These are phyloP conservation scores for Rhinopomastus cyanomelas DNA, from an alignment of 2,113 vertebrate species.

Conservation along the genomic window DNA sequence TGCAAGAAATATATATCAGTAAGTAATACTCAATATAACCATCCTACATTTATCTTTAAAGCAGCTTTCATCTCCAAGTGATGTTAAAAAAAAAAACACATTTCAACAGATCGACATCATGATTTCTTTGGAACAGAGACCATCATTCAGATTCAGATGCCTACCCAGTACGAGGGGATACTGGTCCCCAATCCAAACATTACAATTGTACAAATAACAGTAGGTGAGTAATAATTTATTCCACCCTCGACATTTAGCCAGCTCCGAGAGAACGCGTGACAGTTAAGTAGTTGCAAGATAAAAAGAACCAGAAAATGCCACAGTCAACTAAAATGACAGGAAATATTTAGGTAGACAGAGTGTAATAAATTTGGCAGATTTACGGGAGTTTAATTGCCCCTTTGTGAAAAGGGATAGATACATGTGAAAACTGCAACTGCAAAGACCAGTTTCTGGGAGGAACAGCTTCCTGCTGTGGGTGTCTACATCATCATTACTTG, in stretches of 20 bases:
- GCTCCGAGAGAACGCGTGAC: conserved; percentile 36
- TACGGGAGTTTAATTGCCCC: conserved; percentile 44
- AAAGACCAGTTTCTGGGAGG: conserved; percentile 4
- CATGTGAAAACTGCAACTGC: not conserved
- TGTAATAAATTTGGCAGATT: conserved; percentile 61
- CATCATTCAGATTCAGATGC: conserved; percentile 31
- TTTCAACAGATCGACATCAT: not conserved
- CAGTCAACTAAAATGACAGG: conserved; percentile 60
- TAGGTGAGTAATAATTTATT: conserved; percentile 53
- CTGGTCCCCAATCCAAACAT: not conserved
- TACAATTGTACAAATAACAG: conserved; percentile 58
- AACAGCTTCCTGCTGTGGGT: not conserved
- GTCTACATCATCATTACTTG: not conserved
- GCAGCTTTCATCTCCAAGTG: conserved; percentile 13
- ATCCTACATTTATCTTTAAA: conserved; percentile 48
- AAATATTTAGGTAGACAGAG: conserved; percentile 64
- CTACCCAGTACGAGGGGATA: not conserved
- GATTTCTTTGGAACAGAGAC: conserved; percentile 10
- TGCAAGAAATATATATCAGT: conserved; percentile 61
- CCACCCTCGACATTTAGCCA: conserved; percentile 51
- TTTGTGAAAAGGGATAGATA: conserved; percentile 44
- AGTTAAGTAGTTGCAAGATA: conserved; percentile 56
- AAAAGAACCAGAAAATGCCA: conserved; percentile 67
- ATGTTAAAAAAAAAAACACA: not conserved
- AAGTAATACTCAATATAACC: conserved; percentile 50